A percentile compares a stretch with the other conserved stretches of the same genome.
Evolutionary conservation across 2,888 invertebrate genomes (phyloP).

Genomic region (Cecidostiba fungosa): DNA sequence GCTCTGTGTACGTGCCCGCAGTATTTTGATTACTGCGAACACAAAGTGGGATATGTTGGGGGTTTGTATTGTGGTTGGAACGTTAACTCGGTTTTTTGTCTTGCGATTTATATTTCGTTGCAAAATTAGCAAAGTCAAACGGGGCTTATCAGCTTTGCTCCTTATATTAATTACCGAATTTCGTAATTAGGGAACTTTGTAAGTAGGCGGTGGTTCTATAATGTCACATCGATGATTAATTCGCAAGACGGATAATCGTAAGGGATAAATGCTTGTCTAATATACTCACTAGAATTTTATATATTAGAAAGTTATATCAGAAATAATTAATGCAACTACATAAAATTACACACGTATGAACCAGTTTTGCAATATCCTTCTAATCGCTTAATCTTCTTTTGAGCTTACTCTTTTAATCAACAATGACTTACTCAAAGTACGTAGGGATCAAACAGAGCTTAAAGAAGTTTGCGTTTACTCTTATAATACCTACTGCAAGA

Average conservation of each 20-base stretch:
- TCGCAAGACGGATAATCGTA: background rate
- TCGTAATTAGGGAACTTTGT: constrained; percentile 33
- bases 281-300: too few relatives aligned
- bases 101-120: constrained; percentile 24
- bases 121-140: constrained; percentile 63
- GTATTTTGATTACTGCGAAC: background rate
- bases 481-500: background rate
- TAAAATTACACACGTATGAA: background rate
- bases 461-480: background rate
- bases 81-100: constrained; percentile 13
- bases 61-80: background rate
- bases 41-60: background rate
- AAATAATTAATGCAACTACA: background rate
- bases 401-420: background rate
- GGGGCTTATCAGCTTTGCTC: constrained; percentile 50
- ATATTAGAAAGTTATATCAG: too few relatives aligned
- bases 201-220: background rate
- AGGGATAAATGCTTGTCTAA: too few relatives aligned
- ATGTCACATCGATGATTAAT: constrained; percentile 11
- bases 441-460: background rate
- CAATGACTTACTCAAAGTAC: background rate
- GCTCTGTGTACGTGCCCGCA: background rate
- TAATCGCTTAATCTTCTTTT: background rate
- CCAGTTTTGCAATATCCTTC: background rate
- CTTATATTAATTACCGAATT: constrained; percentile 29